Percentiles rank a stretch among this genome's conserved stretches.
phyloP scores from a whole-genome alignment of 2,113 vertebrate species.

The Chlamydotis undulata region DNA sequence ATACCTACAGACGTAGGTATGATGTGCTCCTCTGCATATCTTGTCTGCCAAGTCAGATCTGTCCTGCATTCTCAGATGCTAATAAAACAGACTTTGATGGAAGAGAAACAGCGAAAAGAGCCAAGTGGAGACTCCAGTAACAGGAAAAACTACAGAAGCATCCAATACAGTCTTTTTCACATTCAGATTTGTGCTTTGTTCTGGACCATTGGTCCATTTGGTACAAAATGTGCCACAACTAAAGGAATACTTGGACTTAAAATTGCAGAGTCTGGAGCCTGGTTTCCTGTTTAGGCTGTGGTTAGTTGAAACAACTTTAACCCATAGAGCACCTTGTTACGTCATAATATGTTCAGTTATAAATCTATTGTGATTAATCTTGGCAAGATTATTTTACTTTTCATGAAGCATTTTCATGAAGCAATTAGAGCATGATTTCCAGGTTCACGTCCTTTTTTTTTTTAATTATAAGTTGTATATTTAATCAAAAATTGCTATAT shows the following conservation, averaged over 20 bases:
- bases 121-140: neutral
- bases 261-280: neutral
- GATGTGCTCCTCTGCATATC: neutral
- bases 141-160: neutral
- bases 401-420: neutral
- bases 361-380: neutral
- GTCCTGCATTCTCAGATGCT: neutral
- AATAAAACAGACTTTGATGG: neutral
- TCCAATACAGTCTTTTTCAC: neutral
- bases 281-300: neutral
- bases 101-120: neutral
- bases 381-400: neutral
- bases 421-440: neutral
- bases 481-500: neutral
- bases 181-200: neutral
- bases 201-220: neutral
- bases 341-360: neutral
- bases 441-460: neutral
- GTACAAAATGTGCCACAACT: neutral
- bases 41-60: neutral
- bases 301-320: neutral
- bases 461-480: neutral
- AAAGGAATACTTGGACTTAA: neutral
- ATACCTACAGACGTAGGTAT: neutral
- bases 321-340: neutral